phyloP scores from a whole-genome alignment of 1,140 invertebrate species.

The Papilio xuthus region DNA sequence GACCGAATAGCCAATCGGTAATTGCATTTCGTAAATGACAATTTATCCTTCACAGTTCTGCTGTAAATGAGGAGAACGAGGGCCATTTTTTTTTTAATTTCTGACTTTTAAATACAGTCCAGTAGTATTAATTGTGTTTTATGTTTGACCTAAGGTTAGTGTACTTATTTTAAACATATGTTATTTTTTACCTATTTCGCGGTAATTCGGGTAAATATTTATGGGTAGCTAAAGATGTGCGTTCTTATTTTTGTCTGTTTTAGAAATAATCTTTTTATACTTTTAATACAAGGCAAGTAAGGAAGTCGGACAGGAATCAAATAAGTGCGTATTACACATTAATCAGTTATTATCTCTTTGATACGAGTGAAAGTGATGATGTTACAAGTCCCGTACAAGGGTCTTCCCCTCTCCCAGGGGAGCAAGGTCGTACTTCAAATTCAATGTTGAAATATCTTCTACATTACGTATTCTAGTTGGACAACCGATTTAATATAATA shows the following conservation, averaged over 20 bases:
- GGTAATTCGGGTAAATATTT: no score
- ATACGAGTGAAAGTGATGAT: background rate
- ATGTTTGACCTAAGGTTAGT: background rate
- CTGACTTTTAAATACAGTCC: background rate
- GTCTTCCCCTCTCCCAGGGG: conserved; percentile 15
- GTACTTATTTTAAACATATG: background rate
- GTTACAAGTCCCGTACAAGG: conserved; percentile 1
- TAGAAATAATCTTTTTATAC: background rate
- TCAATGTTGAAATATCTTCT: conserved; percentile 20
- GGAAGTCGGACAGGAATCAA: background rate
- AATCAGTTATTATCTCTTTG: conserved; percentile 15
- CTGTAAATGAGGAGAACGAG: background rate
- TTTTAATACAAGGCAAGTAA: background rate
- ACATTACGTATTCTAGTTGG: conserved; percentile 4
- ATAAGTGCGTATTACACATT: background rate
- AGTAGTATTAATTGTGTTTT: background rate
- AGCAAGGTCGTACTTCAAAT: conserved; percentile 10
- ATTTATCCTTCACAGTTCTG: conserved; percentile 7
- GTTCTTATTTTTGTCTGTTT: no score
- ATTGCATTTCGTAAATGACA: conserved; percentile 21
- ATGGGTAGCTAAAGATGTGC: no score
- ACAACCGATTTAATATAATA: conserved; percentile 16
- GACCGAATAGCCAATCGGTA: conserved; percentile 14
- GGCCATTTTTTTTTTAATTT: background rate
- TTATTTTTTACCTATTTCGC: no score